These are phyloP conservation scores for Punctoribates punctum DNA, from an alignment of 2,888 invertebrate genomes.

Conservation along the genomic window DNA sequence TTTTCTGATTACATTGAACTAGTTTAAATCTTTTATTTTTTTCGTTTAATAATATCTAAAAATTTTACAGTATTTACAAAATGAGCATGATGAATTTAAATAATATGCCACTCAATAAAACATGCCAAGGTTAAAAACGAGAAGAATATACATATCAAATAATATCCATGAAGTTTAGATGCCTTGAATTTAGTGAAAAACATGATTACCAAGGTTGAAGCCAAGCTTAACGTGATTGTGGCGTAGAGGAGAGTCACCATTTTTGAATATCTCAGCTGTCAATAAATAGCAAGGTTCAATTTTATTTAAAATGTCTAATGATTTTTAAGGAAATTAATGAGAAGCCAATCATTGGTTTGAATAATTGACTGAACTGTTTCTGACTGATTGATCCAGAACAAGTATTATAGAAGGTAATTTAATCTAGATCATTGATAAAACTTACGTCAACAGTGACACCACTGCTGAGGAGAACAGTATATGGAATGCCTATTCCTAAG, in stretches of 20 bases:
- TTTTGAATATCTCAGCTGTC: conserved; percentile 34
- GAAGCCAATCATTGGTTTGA: too few relatives aligned
- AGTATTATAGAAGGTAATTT: too few relatives aligned
- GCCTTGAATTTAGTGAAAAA: conserved; percentile 23
- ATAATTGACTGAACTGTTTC: too few relatives aligned
- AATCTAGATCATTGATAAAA: too few relatives aligned
- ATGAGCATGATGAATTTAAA: conserved; percentile 3
- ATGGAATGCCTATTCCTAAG: conserved; percentile 39
- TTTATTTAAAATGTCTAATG: not conserved
- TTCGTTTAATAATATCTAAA: too few relatives aligned
- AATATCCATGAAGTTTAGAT: conserved; percentile 34
- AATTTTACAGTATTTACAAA: too few relatives aligned
- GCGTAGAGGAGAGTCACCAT: conserved; percentile 33
- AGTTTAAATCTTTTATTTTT: too few relatives aligned
- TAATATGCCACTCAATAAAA: conserved; percentile 32
- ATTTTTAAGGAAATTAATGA: too few relatives aligned
- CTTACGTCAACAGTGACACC: not conserved
- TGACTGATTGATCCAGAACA: too few relatives aligned
- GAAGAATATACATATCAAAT: conserved; percentile 26
- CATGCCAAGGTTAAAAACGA: conserved; percentile 27
- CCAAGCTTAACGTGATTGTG: conserved; percentile 15
- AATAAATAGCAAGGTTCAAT: not conserved
- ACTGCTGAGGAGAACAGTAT: conserved; percentile 30
- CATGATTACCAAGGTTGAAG: conserved; percentile 32
- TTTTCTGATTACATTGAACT: too few relatives aligned